Evolutionary conservation across 2,888 invertebrate genomes (phyloP).

Genomic region (Caenorhabditis doughertyi): DNA sequence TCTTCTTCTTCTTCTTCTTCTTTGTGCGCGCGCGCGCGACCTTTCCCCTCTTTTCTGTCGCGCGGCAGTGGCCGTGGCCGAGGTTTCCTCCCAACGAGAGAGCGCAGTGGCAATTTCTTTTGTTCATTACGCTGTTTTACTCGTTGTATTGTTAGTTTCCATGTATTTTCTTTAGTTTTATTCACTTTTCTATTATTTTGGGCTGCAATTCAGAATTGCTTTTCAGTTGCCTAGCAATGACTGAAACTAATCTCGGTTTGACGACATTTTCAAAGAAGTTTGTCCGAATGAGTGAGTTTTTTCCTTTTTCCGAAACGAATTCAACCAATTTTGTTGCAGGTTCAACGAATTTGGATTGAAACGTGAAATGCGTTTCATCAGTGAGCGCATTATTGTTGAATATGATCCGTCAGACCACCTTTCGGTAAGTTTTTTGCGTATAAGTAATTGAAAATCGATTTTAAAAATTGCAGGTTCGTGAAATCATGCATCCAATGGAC

Average conservation of each 20-base stretch:
- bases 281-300: constrained; percentile 37
- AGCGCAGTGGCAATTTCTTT: neutral
- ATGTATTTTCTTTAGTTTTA: constrained; percentile 6
- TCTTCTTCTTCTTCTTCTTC: neutral
- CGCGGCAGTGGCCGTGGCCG: constrained; percentile 6
- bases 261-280: constrained; percentile 36
- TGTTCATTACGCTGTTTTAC: neutral
- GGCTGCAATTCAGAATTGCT: neutral
- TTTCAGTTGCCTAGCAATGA: constrained; percentile 33
- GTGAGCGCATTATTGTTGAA: constrained; percentile 61
- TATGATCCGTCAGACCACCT: constrained; percentile 52
- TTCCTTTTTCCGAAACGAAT: too few relatives aligned
- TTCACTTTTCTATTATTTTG: too few relatives aligned
- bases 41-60: neutral
- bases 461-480: neutral
- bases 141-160: neutral
- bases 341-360: constrained; percentile 47
- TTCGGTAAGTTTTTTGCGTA: constrained; percentile 32
- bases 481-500: constrained; percentile 56
- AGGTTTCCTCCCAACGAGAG: neutral
- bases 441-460: neutral
- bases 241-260: constrained; percentile 17
- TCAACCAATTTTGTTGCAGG: constrained; percentile 24
- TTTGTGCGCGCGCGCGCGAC: neutral
- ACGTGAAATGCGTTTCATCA: constrained; percentile 54